Evolutionary conservation across 2,113 vertebrate species (phyloP).

Genomic region (Pogonocichla stellata): DNA sequence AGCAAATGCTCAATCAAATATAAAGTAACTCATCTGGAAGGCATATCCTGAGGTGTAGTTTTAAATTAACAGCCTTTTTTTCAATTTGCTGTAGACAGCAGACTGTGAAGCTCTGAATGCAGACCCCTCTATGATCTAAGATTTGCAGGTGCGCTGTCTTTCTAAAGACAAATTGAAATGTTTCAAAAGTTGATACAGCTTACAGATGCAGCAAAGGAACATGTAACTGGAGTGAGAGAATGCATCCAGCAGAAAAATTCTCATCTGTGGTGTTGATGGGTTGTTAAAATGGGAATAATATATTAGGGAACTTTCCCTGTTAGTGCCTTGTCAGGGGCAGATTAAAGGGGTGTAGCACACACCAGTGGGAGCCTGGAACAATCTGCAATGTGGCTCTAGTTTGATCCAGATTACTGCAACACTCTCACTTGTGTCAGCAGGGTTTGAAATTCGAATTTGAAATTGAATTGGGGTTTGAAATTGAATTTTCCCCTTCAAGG

Average conservation of each 20-base stretch:
- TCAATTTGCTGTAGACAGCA: neutral
- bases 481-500: neutral
- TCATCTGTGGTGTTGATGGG: neutral
- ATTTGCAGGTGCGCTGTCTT: neutral
- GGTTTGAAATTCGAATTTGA: neutral
- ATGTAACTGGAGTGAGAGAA: neutral
- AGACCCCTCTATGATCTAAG: neutral
- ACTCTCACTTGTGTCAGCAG: neutral
- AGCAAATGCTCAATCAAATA: neutral
- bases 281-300: neutral
- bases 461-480: neutral
- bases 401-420: neutral
- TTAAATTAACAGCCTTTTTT: constrained; percentile 4
- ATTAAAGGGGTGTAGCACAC: neutral
- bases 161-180: neutral
- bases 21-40: neutral
- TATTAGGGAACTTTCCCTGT: neutral
- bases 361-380: neutral
- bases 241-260: neutral
- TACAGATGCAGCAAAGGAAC: neutral
- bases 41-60: neutral
- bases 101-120: neutral
- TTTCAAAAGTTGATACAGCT: neutral
- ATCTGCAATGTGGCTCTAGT: neutral
- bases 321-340: neutral